Evolutionary conservation across 2,113 vertebrate genomes (phyloP).

Genomic region (Platycercus adscitus): DNA sequence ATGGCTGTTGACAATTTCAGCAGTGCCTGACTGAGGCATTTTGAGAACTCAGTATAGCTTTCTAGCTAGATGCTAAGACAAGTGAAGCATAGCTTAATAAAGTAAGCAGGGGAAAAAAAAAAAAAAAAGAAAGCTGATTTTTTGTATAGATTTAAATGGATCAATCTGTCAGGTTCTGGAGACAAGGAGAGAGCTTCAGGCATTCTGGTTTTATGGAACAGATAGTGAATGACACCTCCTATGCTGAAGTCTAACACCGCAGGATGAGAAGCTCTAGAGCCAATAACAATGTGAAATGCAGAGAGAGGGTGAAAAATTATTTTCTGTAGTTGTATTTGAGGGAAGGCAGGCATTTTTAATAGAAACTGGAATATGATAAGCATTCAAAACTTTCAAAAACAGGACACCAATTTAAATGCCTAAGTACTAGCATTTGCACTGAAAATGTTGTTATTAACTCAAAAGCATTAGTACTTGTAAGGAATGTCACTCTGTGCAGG

Average conservation of each 20-base stretch:
- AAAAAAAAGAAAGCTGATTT: neutral
- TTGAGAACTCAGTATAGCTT: neutral
- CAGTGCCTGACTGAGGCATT: constrained; percentile 2
- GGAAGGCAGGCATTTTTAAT: neutral
- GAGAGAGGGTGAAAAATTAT: neutral
- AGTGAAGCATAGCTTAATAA: constrained; percentile 28
- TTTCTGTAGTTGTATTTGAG: neutral
- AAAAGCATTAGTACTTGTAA: neutral
- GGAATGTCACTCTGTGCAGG: neutral
- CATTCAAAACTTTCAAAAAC: neutral
- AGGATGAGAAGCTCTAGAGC: neutral
- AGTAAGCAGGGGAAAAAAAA: constrained; percentile 12
- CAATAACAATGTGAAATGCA: neutral
- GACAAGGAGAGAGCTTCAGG: constrained; percentile 8
- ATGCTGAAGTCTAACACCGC: neutral
- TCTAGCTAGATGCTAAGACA: neutral
- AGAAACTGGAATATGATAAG: neutral
- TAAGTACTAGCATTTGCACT: neutral
- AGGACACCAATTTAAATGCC: neutral
- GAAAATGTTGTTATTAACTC: neutral
- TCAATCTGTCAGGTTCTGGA: constrained; percentile 25
- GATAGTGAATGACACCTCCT: neutral
- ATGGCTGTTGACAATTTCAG: neutral
- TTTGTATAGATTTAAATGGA: neutral
- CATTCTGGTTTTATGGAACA: neutral